Evolutionary conservation across 2,888 invertebrate genomes (phyloP), one percentile per base, ranked within the genome.

Genomic region (Cheiracanthium punctorium): DNA sequence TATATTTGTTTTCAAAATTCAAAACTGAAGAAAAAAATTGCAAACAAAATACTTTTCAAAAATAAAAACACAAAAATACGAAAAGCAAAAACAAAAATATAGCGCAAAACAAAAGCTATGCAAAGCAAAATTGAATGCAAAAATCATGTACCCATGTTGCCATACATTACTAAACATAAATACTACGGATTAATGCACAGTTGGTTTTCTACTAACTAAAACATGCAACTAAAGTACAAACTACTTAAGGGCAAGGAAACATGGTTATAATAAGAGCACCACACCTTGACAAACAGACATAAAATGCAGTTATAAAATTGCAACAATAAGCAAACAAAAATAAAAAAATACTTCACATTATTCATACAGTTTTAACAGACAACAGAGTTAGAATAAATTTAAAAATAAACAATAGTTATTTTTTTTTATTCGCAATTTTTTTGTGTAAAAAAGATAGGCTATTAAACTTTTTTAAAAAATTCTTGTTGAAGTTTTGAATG

Each of bases 221-320:
- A 37, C 79, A 71, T 80, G 79, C 79, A 58, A 28, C 17, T 12
- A 48, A 10, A 48, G 2, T 48, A 65, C 17, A 48, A 64, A 1
- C 7, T 20, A 1, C 7, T 7, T 20, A 52, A 64, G 8, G 24
- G 10, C 20, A 28, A 8, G 12, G 37, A 10, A 30, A 41, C 30
- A 20, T 65, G 24, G 58, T 70, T 58, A 70, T 33, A 67, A n/a
- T 20, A 67, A 71, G 24, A 64, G 37, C 17, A 80, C 58, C 70
- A 80, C 71, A 80, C 58, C 79, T 80, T 80, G 79, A 70, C 79
- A 48, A 41, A 65, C 30, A 58, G 14, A 65, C 20, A 17, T 75
- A 30, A 73, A n/a, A n/a, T n/a, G n/a, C n/a, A n/a, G n/a, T n/a
- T n/a, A n/a, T n/a, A n/a, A n/a, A n/a, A n/a, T n/a, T n/a, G n/a